A percentile compares a stretch with the other conserved stretches of the same genome.
Conservation (phyloP, 2,797 vertebrate genomes). For the Vireo griseus region DNA sequence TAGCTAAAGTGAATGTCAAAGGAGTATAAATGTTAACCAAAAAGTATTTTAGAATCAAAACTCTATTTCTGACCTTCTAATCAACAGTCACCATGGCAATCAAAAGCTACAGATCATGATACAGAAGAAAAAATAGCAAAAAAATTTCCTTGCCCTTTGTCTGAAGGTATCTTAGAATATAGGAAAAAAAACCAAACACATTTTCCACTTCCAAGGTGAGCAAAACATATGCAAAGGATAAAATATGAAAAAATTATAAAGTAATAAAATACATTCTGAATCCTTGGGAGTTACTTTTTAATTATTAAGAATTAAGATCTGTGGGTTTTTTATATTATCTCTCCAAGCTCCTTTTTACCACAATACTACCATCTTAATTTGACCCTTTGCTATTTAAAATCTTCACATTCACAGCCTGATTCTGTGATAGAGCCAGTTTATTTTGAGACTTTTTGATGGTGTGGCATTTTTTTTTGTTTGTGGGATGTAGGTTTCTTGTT, state of each 20-base stretch:
- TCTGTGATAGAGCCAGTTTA: not conserved
- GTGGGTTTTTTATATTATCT: not conserved
- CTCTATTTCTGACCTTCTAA: not conserved
- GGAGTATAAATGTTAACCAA: not conserved
- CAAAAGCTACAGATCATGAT: not conserved
- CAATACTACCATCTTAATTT: not conserved
- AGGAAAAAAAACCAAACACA: not conserved
- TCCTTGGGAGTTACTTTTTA: not conserved
- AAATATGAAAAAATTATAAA: not conserved
- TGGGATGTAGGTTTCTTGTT: rapidly evolving
- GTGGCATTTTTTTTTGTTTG: not conserved
- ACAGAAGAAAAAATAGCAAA: not conserved
- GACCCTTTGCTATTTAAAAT: not conserved
- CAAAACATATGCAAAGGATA: not conserved
- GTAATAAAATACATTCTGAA: not conserved
- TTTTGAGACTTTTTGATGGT: too few species aligned
- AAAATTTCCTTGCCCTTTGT: not conserved
- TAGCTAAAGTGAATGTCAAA: not conserved
- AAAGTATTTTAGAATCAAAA: not conserved
- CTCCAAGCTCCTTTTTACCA: not conserved
- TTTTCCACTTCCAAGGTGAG: not conserved
- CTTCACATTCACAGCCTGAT: not conserved
- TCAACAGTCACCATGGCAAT: not conserved
- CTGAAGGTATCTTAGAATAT: not conserved
- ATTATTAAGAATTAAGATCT: not conserved